Evolutionary conservation across 2,797 vertebrate genomes (phyloP).

Genomic region (Serranus cabrilla): DNA sequence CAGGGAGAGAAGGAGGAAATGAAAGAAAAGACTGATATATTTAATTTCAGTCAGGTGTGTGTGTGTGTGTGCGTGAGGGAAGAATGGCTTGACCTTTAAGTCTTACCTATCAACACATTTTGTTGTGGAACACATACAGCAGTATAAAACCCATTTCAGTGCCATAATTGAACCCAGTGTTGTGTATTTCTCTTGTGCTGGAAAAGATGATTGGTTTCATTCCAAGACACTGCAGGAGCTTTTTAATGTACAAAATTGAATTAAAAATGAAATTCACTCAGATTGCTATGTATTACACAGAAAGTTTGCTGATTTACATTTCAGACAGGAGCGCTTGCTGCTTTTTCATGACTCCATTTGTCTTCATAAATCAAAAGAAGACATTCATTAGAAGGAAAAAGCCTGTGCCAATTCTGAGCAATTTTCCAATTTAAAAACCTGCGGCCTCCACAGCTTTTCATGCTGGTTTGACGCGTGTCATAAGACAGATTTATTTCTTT

Average conservation of each 20-base stretch:
- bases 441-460: constrained; percentile 30
- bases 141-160: constrained; percentile 12
- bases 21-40: constrained; percentile 4
- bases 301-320: not conserved
- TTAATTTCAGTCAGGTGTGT: not conserved
- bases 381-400: constrained; percentile 1
- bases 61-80: not conserved
- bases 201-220: constrained; percentile 23
- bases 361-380: constrained; percentile 26
- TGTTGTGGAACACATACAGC: not conserved
- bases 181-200: not conserved
- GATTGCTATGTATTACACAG: not conserved
- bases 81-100: constrained; percentile 19
- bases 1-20: too few species aligned
- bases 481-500: not conserved
- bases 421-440: constrained; percentile 23
- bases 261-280: not conserved
- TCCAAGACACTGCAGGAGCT: constrained; percentile 6
- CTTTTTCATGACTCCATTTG: constrained; percentile 9
- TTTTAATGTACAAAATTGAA: constrained; percentile 20
- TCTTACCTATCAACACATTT: not conserved
- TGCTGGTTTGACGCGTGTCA: constrained; percentile 25
- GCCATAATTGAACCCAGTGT: not conserved
- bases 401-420: constrained; percentile 4
- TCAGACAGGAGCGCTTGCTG: not conserved